phyloP scores from a whole-genome alignment of 2,888 invertebrate genomes.

The Drosophila parthenogenetica region DNA sequence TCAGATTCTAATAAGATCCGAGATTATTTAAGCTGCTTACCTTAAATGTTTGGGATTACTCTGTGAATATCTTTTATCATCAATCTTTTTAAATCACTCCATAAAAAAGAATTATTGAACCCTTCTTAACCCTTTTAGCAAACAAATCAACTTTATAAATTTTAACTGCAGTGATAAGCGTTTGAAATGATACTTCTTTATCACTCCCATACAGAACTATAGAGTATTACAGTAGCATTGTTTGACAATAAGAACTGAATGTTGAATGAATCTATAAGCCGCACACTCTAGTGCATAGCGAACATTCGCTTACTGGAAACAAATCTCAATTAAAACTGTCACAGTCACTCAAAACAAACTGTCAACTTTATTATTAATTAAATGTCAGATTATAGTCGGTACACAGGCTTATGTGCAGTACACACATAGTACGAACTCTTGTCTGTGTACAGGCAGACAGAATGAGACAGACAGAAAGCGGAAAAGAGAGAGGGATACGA shows the following conservation, averaged over 20 bases:
- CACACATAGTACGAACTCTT: slow-evolving; percentile 11
- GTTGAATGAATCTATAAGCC: slow-evolving; percentile 42
- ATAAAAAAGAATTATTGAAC: no score
- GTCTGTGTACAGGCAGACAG: background rate
- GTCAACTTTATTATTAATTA: slow-evolving; percentile 83
- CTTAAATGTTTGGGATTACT: no score
- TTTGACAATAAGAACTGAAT: slow-evolving; percentile 22
- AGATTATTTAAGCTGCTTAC: no score
- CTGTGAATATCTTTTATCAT: no score
- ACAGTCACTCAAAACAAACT: slow-evolving; percentile 81
- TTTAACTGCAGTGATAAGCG: background rate
- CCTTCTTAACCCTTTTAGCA: background rate
- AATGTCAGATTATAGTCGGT: slow-evolving; percentile 82
- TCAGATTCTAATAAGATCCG: no score
- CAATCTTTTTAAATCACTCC: no score
- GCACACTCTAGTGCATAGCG: slow-evolving; percentile 44
- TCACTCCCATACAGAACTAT: background rate
- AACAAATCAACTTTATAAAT: background rate
- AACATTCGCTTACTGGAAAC: slow-evolving; percentile 43
- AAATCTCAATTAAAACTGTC: slow-evolving; percentile 83
- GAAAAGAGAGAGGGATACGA: slow-evolving; percentile 17
- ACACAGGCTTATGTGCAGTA: slow-evolving; percentile 33
- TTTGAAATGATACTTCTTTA: slow-evolving; percentile 1
- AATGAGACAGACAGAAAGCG: background rate
- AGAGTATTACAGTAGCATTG: slow-evolving; percentile 35